Percentiles rank a stretch among this genome's conserved stretches.
These are phyloP conservation scores for Synergus gifuensis DNA, from an alignment of 2,888 invertebrate genomes.

Conservation along the genomic window DNA sequence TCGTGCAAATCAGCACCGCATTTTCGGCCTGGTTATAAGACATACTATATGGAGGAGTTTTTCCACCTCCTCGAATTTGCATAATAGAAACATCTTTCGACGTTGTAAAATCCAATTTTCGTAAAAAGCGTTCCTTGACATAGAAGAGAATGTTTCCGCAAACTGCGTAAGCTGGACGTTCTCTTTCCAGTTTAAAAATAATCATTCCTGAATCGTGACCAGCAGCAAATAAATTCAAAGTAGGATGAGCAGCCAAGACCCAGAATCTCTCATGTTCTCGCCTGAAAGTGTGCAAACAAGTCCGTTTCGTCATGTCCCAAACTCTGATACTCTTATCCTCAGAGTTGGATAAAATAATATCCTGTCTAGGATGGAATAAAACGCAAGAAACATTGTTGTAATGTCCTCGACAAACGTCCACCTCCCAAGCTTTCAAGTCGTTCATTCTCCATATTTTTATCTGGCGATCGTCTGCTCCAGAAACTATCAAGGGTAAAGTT, in stretches of 20 bases:
- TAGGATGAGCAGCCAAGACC: slow-evolving; percentile 97
- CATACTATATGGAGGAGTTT: slow-evolving; percentile 90
- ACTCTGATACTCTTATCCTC: slow-evolving; percentile 99
- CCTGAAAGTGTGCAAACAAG: slow-evolving; percentile 94
- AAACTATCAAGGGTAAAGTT: slow-evolving; percentile 94
- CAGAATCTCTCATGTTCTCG: slow-evolving; percentile 98
- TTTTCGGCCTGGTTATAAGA: slow-evolving; percentile 98
- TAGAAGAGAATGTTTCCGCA: slow-evolving; percentile 96
- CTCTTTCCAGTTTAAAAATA: slow-evolving; percentile 91
- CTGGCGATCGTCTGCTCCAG: slow-evolving; percentile 98
- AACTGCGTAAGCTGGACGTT: slow-evolving; percentile 97
- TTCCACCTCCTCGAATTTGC: slow-evolving; percentile 91
- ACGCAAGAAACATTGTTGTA: slow-evolving; percentile 99
- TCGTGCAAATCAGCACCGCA: slow-evolving; percentile 92
- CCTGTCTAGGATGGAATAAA: slow-evolving; percentile 97
- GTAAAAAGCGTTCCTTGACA: slow-evolving; percentile 94
- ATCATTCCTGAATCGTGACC: slow-evolving; percentile 99
- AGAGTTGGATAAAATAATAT: slow-evolving; percentile 96
- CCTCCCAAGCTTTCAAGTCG: slow-evolving; percentile 99
- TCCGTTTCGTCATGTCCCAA: slow-evolving; percentile 98
- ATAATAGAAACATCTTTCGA: slow-evolving; percentile 95
- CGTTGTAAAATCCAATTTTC: slow-evolving; percentile 95
- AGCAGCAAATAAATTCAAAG: slow-evolving; percentile 98
- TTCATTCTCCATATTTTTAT: slow-evolving; percentile 99
- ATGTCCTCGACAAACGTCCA: slow-evolving; percentile 99